These are phyloP conservation scores for Corbicula japonica DNA, from an alignment of 2,888 invertebrate species.

Conservation along the genomic window DNA sequence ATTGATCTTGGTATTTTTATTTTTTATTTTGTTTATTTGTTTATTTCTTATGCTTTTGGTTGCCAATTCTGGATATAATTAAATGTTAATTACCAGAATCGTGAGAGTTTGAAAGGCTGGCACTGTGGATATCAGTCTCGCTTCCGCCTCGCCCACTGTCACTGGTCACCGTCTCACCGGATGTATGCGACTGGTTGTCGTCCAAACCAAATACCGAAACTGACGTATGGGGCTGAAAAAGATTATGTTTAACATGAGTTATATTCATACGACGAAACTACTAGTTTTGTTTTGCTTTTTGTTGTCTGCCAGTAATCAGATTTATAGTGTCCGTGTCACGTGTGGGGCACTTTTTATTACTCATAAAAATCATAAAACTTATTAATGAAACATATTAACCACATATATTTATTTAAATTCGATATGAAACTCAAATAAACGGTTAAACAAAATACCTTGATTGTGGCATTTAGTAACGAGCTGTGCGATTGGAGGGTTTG, in stretches of 20 bases:
- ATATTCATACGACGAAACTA: not conserved
- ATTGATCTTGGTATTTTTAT: too few relatives aligned
- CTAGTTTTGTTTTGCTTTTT: not conserved
- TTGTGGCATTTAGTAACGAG: constrained; percentile 41
- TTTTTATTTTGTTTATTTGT: too few relatives aligned
- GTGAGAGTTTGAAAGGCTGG: constrained; percentile 63
- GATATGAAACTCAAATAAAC: too few relatives aligned
- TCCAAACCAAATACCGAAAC: constrained; percentile 61
- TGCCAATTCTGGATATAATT: too few relatives aligned
- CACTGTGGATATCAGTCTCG: constrained; percentile 80
- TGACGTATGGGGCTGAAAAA: constrained; percentile 23
- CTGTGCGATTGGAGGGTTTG: constrained; percentile 52
- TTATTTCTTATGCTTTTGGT: too few relatives aligned
- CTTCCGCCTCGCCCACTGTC: constrained; percentile 84
- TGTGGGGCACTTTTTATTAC: too few relatives aligned
- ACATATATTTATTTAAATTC: too few relatives aligned
- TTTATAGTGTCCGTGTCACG: too few relatives aligned
- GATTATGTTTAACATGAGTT: not conserved
- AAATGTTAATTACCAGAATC: constrained; percentile 54
- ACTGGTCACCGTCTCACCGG: constrained; percentile 80
- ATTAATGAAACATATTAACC: too few relatives aligned
- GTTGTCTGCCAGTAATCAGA: too few relatives aligned
- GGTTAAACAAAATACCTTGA: constrained; percentile 61
- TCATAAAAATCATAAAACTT: too few relatives aligned
- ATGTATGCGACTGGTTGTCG: constrained; percentile 82